These are phyloP conservation scores for Meloidogyne hapla DNA, from an alignment of 1,140 invertebrate genomes.

Conservation along the genomic window DNA sequence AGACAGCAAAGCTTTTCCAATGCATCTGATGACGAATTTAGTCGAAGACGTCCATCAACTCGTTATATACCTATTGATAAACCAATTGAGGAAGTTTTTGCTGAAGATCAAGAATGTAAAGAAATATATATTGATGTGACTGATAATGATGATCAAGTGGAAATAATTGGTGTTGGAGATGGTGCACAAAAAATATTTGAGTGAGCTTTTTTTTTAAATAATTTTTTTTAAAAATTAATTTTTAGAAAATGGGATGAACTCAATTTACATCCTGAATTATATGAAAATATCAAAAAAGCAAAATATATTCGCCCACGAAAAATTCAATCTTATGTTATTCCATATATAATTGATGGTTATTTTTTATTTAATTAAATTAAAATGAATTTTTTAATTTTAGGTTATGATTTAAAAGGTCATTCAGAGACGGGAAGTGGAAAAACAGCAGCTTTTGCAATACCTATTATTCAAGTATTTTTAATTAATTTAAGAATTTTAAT, in stretches of 20 bases:
- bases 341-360: conserved; percentile 33
- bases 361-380: not conserved
- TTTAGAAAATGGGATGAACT: conserved; percentile 8
- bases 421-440: conserved; percentile 73
- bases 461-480: conserved; percentile 86
- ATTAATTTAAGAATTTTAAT: conserved; percentile 72
- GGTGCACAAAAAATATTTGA: not conserved
- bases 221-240: not conserved
- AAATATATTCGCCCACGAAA: conserved; percentile 36
- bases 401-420: conserved; percentile 54
- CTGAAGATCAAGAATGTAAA: not conserved
- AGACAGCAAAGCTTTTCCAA: not conserved
- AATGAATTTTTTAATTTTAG: conserved; percentile 7
- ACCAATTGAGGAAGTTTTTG: not conserved
- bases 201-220: not conserved
- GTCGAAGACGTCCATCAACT: not conserved
- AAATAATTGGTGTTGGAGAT: not conserved
- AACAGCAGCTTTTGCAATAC: conserved; percentile 91
- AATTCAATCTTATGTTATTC: conserved; percentile 35
- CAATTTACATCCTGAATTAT: conserved; percentile 8
- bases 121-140: not conserved
- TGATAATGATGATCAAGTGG: not conserved
- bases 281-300: conserved; percentile 32
- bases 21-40: not conserved
- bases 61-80: not conserved